A percentile compares a stretch with the other conserved stretches of the same genome.
These are phyloP conservation scores for Crotalus horridus DNA, from an alignment of 2,113 vertebrate genomes.

Conservation along the genomic window DNA sequence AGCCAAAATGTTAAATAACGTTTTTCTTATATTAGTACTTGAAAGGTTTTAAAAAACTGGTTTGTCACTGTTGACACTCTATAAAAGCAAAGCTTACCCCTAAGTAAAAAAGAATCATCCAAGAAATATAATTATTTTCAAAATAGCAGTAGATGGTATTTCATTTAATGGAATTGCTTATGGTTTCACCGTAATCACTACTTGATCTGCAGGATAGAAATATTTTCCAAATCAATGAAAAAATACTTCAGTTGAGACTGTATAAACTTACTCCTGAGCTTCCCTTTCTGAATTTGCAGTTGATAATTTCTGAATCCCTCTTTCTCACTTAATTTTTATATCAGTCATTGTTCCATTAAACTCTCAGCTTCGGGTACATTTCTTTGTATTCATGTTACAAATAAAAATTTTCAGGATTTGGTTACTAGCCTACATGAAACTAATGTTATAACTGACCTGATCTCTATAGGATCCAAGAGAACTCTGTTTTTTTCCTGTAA, in stretches of 20 bases:
- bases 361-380: neutral
- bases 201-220: neutral
- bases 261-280: neutral
- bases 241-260: neutral
- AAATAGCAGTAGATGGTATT: neutral
- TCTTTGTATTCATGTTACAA: neutral
- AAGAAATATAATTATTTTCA: neutral
- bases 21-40: neutral
- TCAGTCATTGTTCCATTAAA: neutral
- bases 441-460: neutral
- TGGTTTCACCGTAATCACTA: neutral
- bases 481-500: neutral
- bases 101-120: neutral
- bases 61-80: neutral
- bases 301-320: neutral
- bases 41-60: neutral
- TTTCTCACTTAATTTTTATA: neutral
- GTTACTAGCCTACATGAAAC: neutral
- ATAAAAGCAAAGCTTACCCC: neutral
- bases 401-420: neutral
- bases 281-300: neutral
- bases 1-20: neutral
- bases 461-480: neutral
- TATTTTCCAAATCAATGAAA: neutral
- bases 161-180: neutral